These are phyloP conservation scores for Arvicanthis niloticus DNA, from an alignment of 2,113 vertebrate genomes.

Conservation along the genomic window DNA sequence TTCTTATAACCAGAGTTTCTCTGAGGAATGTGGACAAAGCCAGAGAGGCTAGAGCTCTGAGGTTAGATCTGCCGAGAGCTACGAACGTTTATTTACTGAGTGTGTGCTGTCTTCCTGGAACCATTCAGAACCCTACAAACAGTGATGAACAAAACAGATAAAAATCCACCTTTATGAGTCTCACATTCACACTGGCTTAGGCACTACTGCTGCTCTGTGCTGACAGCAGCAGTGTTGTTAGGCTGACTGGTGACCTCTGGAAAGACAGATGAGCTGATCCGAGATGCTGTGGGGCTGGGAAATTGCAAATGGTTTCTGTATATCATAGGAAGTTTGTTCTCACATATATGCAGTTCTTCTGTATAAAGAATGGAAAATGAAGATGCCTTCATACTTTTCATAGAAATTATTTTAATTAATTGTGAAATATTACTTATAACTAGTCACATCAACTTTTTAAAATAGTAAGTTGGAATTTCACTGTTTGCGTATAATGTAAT, in stretches of 20 bases:
- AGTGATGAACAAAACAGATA: conserved; percentile 1
- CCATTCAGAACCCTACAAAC: background rate
- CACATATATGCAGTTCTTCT: background rate
- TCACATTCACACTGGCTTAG: background rate
- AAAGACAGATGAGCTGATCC: background rate
- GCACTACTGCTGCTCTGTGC: background rate
- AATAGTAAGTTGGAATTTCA: conserved; percentile 38
- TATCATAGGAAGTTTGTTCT: background rate
- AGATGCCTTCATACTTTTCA: background rate
- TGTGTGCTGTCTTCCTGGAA: background rate
- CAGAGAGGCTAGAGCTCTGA: background rate
- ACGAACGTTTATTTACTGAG: conserved; percentile 1
- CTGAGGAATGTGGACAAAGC: background rate
- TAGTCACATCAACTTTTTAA: conserved; percentile 13
- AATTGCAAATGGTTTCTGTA: background rate
- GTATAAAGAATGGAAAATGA: background rate
- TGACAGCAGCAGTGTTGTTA: background rate
- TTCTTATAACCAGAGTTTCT: background rate
- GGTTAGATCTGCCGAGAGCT: background rate
- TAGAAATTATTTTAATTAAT: conserved; percentile 45
- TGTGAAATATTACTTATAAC: conserved; percentile 56
- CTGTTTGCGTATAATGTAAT: conserved; percentile 6
- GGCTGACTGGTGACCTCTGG: background rate
- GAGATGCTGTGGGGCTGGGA: background rate
- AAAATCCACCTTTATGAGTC: background rate